A percentile compares a stretch with the other conserved stretches of the same genome.
Conservation (phyloP, 2,888 invertebrate genomes). For the Mythimna pallens region DNA sequence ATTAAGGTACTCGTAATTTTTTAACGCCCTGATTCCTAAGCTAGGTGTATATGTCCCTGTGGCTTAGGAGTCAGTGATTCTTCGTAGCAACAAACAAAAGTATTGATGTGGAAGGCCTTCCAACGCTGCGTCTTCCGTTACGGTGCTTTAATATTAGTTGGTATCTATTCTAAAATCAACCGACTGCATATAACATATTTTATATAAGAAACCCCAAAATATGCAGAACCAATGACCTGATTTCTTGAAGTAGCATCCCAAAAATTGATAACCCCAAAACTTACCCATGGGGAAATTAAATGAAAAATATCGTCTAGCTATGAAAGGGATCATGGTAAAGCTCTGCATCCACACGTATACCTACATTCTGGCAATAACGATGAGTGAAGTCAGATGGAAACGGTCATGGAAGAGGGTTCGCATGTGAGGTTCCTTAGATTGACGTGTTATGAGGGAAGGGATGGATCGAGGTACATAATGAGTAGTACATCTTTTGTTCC, state of each 20-base stretch:
- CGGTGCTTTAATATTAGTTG: too few relatives aligned
- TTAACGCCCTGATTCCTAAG: too few relatives aligned
- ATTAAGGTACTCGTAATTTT: too few relatives aligned
- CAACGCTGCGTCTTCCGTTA: too few relatives aligned
- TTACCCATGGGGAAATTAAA: constrained; percentile 8
- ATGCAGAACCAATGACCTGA: background rate
- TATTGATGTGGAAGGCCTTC: too few relatives aligned
- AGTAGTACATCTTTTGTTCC: constrained; percentile 25
- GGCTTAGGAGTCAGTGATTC: too few relatives aligned
- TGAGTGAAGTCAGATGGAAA: constrained; percentile 53
- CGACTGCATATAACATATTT: too few relatives aligned
- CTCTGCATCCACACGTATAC: background rate
- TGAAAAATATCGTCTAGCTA: constrained; percentile 20
- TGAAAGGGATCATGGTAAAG: constrained; percentile 21
- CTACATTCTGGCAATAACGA: constrained; percentile 28
- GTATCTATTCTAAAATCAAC: too few relatives aligned
- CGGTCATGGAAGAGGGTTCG: constrained; percentile 43
- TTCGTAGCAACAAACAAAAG: too few relatives aligned
- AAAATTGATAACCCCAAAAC: background rate
- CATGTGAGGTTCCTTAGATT: constrained; percentile 24
- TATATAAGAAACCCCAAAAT: background rate
- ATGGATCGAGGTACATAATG: constrained; percentile 24
- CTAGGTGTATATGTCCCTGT: too few relatives aligned
- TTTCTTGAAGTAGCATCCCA: background rate
- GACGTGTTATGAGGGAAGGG: constrained; percentile 36